Evolutionary conservation across 35 echinoderm and acorn worm species (phyloP).

Genomic region (Antedon bifida): DNA sequence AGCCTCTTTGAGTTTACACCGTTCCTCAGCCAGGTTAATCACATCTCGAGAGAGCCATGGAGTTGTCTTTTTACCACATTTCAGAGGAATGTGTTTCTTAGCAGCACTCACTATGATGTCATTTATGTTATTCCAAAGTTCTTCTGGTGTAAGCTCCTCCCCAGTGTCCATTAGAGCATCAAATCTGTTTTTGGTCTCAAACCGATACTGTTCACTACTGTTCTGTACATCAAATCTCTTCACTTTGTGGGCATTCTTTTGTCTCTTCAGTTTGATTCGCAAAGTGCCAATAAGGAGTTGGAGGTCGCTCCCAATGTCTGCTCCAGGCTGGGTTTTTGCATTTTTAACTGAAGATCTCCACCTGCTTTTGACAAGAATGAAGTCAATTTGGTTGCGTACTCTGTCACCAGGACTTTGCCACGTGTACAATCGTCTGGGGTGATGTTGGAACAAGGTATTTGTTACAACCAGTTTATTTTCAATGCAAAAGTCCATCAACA

Average conservation of each 20-base stretch:
- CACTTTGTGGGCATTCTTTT: too few relatives aligned
- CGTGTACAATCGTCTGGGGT: neutral
- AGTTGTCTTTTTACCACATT: neutral
- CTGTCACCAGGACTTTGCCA: neutral
- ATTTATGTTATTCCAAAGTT: neutral
- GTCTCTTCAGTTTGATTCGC: too few relatives aligned
- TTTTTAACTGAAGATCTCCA: conserved; percentile 3
- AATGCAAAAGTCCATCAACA: conserved; percentile 6
- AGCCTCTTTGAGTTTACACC: too few relatives aligned
- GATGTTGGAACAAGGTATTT: conserved; percentile 2
- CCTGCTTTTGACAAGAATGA: neutral
- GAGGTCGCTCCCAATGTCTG: conserved; percentile 4
- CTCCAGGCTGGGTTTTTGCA: conserved; percentile 5
- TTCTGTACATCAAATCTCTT: too few relatives aligned
- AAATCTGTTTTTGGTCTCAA: too few relatives aligned
- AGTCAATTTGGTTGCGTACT: conserved; percentile 3
- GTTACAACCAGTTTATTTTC: neutral
- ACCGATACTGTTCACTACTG: too few relatives aligned
- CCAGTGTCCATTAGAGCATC: neutral
- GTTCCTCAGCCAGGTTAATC: neutral
- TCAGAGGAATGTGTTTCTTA: neutral
- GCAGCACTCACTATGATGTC: neutral
- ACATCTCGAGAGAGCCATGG: neutral
- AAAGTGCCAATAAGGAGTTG: too few relatives aligned
- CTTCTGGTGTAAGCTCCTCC: neutral